phyloP scores from a whole-genome alignment of 2,113 vertebrate genomes.

The Xenopus tropicalis region UCB_Xtro_10.0 CM004443.2:63810501-63811000 shows the following conservation, averaged over 20 bases:
- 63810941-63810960: slow-evolving; percentile 49
- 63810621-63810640: no score
- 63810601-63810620: no score
- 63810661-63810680: neutral
- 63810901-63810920: slow-evolving; percentile 60
- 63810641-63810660: no score
- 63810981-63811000: slow-evolving; percentile 48
- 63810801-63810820: slow-evolving; percentile 25
- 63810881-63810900: slow-evolving; percentile 56
- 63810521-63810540: no score
- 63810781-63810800: slow-evolving; percentile 49
- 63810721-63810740: slow-evolving; percentile 47
- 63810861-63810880: slow-evolving; percentile 52
- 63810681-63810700: slow-evolving; percentile 2
- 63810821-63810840: slow-evolving; percentile 53
- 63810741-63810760: slow-evolving; percentile 44
- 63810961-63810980: slow-evolving; percentile 48
- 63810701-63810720: neutral
- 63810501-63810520: no score
- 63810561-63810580: no score
- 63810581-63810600: no score
- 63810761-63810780: slow-evolving; percentile 54
- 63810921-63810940: slow-evolving; percentile 53
- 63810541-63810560: no score
- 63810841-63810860: slow-evolving; percentile 62